Evolutionary conservation across 2,797 vertebrate genomes (phyloP).

Genomic region (Muscicapa comitata): DNA sequence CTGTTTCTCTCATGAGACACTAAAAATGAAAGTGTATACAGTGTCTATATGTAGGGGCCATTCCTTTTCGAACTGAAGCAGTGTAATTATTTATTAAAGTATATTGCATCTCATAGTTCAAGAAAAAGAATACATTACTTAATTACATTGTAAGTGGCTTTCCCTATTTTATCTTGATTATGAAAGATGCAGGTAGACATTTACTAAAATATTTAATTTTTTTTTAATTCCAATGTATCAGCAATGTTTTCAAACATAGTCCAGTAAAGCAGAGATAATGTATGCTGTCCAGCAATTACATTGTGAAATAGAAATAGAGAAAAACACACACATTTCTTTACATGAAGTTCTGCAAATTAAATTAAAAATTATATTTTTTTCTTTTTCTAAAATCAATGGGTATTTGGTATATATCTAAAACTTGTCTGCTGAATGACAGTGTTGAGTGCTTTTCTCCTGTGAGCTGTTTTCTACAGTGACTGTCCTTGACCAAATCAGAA

Average conservation of each 20-base stretch:
- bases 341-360: neutral
- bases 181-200: neutral
- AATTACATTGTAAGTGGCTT: neutral
- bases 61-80: neutral
- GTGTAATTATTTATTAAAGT: neutral
- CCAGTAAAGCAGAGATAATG: neutral
- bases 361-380: neutral
- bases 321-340: neutral
- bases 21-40: neutral
- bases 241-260: neutral
- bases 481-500: slow-evolving; percentile 72
- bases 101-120: neutral
- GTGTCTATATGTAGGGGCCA: neutral
- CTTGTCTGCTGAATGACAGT: neutral
- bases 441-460: neutral
- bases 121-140: neutral
- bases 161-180: neutral
- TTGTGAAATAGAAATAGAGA: neutral
- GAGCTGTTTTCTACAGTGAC: slow-evolving; percentile 21
- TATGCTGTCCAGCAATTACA: neutral
- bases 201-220: neutral
- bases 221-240: neutral
- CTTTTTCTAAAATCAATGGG: neutral
- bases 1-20: neutral
- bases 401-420: neutral